Evolutionary conservation across 2,797 vertebrate species (phyloP), one percentile per base, ranked within the genome.

Genomic region (Melopsittacus undulatus): DNA sequence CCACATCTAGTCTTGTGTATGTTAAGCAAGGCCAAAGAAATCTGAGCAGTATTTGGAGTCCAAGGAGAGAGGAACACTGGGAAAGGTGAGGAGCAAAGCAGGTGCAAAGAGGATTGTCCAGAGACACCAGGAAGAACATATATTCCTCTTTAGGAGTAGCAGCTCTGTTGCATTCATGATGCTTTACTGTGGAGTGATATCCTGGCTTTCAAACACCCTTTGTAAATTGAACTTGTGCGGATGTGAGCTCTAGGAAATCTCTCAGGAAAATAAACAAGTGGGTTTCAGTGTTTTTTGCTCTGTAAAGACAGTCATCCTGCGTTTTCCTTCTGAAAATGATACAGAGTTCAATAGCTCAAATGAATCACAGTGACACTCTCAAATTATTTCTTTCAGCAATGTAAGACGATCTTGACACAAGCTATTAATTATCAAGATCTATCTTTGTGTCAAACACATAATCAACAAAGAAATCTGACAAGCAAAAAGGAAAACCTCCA

Each of bases 381-480:
- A 64, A 48, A 57, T 79, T 49, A 92, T 78, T 95, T 91, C 70
- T 82, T 89, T 91, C 80, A 89, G 52, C 7, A 27, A 45, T 70
- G 29, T 67, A 86, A 79, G 83, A 90, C 51, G 63, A 91, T 11
- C 40, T 86, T 67, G 77, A 72, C 83, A 87, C 10, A 52, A 79
- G 40, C 59, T 84, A 87, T 57, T 92, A 94, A 96, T 94, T 95
- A 80, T 70, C 29, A 56, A 91, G 34, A 74, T 82, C 63, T 90
- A 32, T 80, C 59, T 87, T 75, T 34, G 5, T 87, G 77, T 90
- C 77, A 94, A 90, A 79, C 29, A 67, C 3, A 51, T 27, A 79
- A 78, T 91, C 27, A 22, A 69, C 79, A 79, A 34, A 79, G 87
- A 91, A 90, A 67, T 89, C 51, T 45, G 63, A 70, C 32, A 43